Percentiles rank a stretch among this genome's conserved stretches.
These are phyloP conservation scores for Papilio elwesi DNA, from an alignment of 2,888 invertebrate species.

Conservation along the genomic window DNA sequence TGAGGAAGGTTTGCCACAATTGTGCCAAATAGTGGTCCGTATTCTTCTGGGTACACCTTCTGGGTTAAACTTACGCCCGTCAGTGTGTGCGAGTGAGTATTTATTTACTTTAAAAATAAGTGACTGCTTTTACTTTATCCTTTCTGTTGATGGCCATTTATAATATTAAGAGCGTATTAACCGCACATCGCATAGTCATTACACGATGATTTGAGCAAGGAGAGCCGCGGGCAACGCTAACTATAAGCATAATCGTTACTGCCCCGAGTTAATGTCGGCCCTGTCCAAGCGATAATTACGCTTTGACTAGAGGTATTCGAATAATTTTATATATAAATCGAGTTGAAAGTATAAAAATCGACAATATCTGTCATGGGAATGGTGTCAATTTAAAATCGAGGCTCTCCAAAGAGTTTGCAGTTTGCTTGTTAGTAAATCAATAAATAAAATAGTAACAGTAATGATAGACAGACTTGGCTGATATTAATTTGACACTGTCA, in stretches of 20 bases:
- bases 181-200: slow-evolving; percentile 33
- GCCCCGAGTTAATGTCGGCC: slow-evolving; percentile 30
- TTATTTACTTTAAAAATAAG: neutral
- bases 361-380: neutral
- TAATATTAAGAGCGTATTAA: slow-evolving; percentile 17
- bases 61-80: too few species aligned
- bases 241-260: slow-evolving; percentile 39
- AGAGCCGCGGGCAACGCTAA: slow-evolving; percentile 35
- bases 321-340: slow-evolving; percentile 8
- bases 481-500: too few species aligned
- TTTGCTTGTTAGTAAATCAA: too few species aligned
- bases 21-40: too few species aligned
- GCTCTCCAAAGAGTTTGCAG: too few species aligned
- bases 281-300: slow-evolving; percentile 33
- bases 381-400: slow-evolving; percentile 6
- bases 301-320: slow-evolving; percentile 9
- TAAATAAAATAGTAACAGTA: too few species aligned
- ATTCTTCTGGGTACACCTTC: too few species aligned
- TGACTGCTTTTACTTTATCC: neutral
- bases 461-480: too few species aligned
- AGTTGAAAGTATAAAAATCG: slow-evolving; percentile 19
- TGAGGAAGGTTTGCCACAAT: too few species aligned
- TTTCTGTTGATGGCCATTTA: slow-evolving; percentile 4
- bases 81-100: too few species aligned
- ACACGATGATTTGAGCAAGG: slow-evolving; percentile 31